Evolutionary conservation across 1,140 invertebrate species (phyloP).

Genomic region (Belonocnema kinseyi): DNA sequence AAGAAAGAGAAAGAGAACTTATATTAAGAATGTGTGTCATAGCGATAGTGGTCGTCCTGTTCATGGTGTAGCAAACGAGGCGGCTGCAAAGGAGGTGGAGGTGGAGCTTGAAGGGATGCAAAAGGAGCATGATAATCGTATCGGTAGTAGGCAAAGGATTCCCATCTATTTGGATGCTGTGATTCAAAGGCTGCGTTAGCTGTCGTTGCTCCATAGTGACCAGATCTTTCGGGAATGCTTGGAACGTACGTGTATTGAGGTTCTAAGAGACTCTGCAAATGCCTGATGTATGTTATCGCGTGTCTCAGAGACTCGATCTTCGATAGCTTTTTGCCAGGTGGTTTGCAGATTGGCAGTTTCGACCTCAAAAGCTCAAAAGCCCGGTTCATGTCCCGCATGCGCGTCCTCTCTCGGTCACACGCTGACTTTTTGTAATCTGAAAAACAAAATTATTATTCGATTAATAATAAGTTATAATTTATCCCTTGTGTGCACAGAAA

Average conservation of each 20-base stretch:
- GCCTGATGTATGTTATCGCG: conserved; percentile 88
- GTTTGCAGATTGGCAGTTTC: conserved; percentile 86
- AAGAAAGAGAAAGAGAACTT: background rate
- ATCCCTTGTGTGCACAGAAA: too few species aligned
- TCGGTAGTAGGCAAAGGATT: conserved; percentile 70
- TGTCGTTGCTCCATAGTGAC: conserved; percentile 44
- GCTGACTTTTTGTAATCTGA: conserved; percentile 90
- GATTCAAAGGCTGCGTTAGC: conserved; percentile 58
- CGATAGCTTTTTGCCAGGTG: conserved; percentile 91
- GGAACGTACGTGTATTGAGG: conserved; percentile 65
- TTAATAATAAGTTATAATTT: too few species aligned
- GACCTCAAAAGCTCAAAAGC: conserved; percentile 88
- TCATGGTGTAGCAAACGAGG: conserved; percentile 56
- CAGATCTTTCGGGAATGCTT: conserved; percentile 54
- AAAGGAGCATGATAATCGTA: conserved; percentile 71
- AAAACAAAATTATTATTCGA: conserved; percentile 47
- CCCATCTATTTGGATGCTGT: conserved; percentile 68
- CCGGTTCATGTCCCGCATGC: conserved; percentile 93
- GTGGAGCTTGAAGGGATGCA: conserved; percentile 46
- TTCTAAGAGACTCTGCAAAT: conserved; percentile 82
- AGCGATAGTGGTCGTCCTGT: conserved; percentile 58
- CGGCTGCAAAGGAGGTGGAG: conserved; percentile 51
- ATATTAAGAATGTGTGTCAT: conserved; percentile 59
- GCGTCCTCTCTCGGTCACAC: conserved; percentile 88
- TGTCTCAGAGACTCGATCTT: conserved; percentile 91